Percentiles rank a stretch among this genome's conserved stretches.
These are phyloP conservation scores for Callospermophilus lateralis DNA, from an alignment of 2,113 vertebrate species.

Conservation along the genomic window DNA sequence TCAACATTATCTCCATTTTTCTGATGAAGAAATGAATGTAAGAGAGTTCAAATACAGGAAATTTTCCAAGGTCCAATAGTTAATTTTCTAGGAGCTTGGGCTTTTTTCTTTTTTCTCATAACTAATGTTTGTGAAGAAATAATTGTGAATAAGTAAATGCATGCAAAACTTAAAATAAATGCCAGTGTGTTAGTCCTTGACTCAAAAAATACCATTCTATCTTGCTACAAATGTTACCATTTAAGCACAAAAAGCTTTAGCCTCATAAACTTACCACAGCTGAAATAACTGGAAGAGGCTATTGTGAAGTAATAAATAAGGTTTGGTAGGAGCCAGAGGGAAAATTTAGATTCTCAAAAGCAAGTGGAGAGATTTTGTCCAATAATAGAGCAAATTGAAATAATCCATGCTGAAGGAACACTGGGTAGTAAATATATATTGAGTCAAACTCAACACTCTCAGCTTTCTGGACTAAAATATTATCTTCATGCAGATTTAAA, in stretches of 20 bases:
- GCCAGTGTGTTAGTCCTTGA: background rate
- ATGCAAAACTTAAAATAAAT: slow-evolving; percentile 14
- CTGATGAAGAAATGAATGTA: background rate
- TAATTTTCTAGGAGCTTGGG: background rate
- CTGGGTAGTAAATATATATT: slow-evolving; percentile 42
- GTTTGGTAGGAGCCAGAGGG: slow-evolving; percentile 14
- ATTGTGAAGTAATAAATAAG: slow-evolving; percentile 59
- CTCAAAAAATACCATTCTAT: background rate
- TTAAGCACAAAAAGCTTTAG: slow-evolving; percentile 48
- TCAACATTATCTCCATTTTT: background rate
- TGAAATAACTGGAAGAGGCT: slow-evolving; percentile 49
- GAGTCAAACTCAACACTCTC: background rate
- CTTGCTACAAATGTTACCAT: slow-evolving; percentile 37
- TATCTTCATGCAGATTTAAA: slow-evolving; percentile 61
- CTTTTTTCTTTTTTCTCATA: background rate
- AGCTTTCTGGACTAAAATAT: slow-evolving; percentile 30
- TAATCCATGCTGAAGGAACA: slow-evolving; percentile 53
- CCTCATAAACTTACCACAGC: background rate
- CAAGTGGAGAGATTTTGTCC: slow-evolving; percentile 52
- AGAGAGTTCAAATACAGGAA: background rate
- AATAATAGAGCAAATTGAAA: slow-evolving; percentile 65
- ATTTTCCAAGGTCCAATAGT: background rate
- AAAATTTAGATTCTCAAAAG: slow-evolving; percentile 65
- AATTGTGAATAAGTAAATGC: slow-evolving; percentile 7
- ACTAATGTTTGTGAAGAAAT: slow-evolving; percentile 16